Percentiles rank a stretch among this genome's conserved stretches.
phyloP scores from a whole-genome alignment of 1,140 invertebrate species.

The Ips typographus region DNA sequence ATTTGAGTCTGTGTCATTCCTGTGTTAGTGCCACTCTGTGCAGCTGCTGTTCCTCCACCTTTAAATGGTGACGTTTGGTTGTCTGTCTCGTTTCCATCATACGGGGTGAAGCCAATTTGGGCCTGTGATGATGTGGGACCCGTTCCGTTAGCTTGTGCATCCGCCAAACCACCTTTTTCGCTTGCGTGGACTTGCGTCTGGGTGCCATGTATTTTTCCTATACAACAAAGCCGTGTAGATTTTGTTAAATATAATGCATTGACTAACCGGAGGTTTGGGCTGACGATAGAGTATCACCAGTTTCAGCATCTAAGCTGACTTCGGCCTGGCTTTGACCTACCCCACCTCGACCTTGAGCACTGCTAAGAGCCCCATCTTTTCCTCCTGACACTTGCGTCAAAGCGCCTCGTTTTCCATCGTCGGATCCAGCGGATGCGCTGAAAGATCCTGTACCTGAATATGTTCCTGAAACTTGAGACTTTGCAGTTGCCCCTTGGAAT shows the following conservation, averaged over 20 bases:
- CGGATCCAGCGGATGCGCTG: slow-evolving; percentile 77
- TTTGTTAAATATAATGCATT: background rate
- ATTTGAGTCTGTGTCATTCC: slow-evolving; percentile 81
- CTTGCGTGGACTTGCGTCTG: slow-evolving; percentile 76
- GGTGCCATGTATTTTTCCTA: slow-evolving; percentile 64
- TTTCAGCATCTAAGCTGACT: slow-evolving; percentile 70
- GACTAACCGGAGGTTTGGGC: slow-evolving; percentile 69
- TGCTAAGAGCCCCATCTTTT: slow-evolving; percentile 71
- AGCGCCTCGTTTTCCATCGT: slow-evolving; percentile 70
- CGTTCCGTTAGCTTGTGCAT: slow-evolving; percentile 79
- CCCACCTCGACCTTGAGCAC: slow-evolving; percentile 70
- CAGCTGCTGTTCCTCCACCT: slow-evolving; percentile 74
- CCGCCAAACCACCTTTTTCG: slow-evolving; percentile 75
- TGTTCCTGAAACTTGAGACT: slow-evolving; percentile 76
- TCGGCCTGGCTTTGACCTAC: slow-evolving; percentile 75
- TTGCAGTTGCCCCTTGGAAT: slow-evolving; percentile 68
- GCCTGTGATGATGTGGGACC: slow-evolving; percentile 83
- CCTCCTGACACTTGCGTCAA: slow-evolving; percentile 72
- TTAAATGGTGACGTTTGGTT: slow-evolving; percentile 59
- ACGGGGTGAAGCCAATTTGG: slow-evolving; percentile 80
- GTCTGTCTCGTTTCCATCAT: slow-evolving; percentile 59
- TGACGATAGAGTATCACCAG: slow-evolving; percentile 69
- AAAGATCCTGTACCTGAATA: slow-evolving; percentile 76
- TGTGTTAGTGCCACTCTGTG: slow-evolving; percentile 69
- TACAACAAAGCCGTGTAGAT: background rate